Conservation (phyloP, 2,113 vertebrate species). For the Leptobrachium leishanense region DNA sequence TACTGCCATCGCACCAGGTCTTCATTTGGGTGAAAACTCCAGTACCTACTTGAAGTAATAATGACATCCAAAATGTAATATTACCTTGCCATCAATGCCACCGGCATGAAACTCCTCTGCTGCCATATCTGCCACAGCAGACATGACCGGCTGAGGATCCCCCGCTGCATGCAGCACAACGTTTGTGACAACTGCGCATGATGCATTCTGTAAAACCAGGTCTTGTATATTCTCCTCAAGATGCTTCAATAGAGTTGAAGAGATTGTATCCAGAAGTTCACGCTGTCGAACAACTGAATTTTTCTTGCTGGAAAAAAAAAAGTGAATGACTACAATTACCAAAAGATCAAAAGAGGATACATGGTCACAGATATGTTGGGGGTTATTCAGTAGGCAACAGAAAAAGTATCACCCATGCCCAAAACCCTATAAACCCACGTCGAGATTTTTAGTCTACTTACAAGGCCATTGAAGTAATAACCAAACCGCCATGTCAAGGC, state of each 20-base stretch:
- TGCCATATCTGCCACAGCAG: constrained; percentile 80
- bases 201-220: constrained; percentile 80
- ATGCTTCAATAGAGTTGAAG: constrained; percentile 76
- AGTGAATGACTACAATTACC: not conserved
- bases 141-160: constrained; percentile 80
- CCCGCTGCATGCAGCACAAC: constrained; percentile 79
- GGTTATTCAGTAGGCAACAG: no score
- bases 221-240: constrained; percentile 72
- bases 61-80: not conserved
- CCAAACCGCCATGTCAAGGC: no score
- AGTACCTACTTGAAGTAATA: no score
- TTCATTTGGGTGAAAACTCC: no score
- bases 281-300: constrained; percentile 67
- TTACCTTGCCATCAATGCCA: constrained; percentile 77
- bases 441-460: no score
- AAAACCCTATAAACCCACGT: no score
- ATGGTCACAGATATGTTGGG: no score
- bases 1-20: no score
- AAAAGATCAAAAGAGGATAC: no score
- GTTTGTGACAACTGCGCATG: constrained; percentile 76
- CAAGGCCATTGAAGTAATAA: no score
- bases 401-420: no score
- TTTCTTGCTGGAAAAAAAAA: constrained; percentile 80
- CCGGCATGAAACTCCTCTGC: constrained; percentile 78
- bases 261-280: constrained; percentile 87